Percentiles rank a stretch among this genome's conserved stretches.
These are phyloP conservation scores for Linnaemya tessellans DNA, from an alignment of 2,888 invertebrate species.

Conservation along the genomic window DNA sequence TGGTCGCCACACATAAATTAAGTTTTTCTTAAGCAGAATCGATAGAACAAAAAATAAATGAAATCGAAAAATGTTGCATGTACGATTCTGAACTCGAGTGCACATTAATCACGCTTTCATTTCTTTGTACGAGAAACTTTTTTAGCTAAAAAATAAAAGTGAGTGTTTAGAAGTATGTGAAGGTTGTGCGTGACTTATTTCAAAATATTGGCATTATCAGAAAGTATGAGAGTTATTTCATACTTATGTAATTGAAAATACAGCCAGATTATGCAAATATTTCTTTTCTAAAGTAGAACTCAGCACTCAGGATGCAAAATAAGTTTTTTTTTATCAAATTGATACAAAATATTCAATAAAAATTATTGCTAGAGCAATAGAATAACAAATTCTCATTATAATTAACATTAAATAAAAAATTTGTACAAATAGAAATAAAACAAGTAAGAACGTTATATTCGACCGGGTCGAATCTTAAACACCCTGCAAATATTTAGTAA, in stretches of 20 bases:
- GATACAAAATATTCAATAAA: too few relatives aligned
- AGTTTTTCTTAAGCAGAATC: neutral
- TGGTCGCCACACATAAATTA: slow-evolving; percentile 52
- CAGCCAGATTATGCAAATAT: neutral
- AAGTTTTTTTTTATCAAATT: too few relatives aligned
- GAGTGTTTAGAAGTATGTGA: slow-evolving; percentile 7
- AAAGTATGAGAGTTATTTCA: neutral
- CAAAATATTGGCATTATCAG: neutral
- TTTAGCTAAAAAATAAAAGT: slow-evolving; percentile 15
- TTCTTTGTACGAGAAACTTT: neutral
- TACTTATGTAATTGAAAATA: neutral
- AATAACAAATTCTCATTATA: slow-evolving; percentile 29
- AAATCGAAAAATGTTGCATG: slow-evolving; percentile 22
- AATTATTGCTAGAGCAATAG: neutral
- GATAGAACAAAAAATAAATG: neutral
- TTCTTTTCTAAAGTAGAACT: neutral
- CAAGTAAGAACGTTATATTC: too few relatives aligned
- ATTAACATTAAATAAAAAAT: slow-evolving; percentile 28
- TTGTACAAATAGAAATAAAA: slow-evolving; percentile 3
- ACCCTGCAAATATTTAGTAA: too few relatives aligned
- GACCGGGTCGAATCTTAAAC: too few relatives aligned
- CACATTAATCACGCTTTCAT: slow-evolving; percentile 56
- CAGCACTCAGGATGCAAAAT: too few relatives aligned
- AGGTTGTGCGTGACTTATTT: slow-evolving; percentile 13
- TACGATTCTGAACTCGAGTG: slow-evolving; percentile 11